Evolutionary conservation across 2,113 vertebrate species (phyloP), one percentile per base, ranked within the genome.

Genomic region (Strix aluco): DNA sequence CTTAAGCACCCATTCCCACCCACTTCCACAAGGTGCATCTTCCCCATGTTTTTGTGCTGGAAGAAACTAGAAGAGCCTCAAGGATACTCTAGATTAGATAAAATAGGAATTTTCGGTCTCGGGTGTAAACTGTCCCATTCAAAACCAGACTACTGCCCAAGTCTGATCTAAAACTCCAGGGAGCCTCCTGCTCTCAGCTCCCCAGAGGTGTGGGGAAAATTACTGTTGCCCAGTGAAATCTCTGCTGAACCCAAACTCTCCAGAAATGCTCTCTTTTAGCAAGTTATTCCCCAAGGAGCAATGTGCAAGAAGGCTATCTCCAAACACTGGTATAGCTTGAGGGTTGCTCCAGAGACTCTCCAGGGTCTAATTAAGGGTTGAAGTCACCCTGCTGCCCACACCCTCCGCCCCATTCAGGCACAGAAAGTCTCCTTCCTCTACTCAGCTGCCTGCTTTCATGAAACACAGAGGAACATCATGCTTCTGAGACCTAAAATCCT

Each of bases 401-500:
- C 54, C 12, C 36, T 73, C 59, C 6, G 3, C 27, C 23, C 32
- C 34, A 25, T 40, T 71, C 40, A 89, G 52, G 34, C 69, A 87
- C 57, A 87, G n/a, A 44, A 34, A 79, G 32, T 36, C 84, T 85
- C 40, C 38, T 84, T 91, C 61, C 91, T 57, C 73, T 85, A 20
- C 61, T 87, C 70, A 91, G 69, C 73, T 74, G 69, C 34, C 32
- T 84, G 49, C 54, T 94, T 82, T 82, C 81, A 80, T 5, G 26
- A 82, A 95, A 93, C 93, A 69, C 65, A 73, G 84, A 82, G 74
- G 36, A 95, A 78, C 81, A 82, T 80, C 44, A 9, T 54, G 36
- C 77, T 95, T 90, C 78, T 85, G 84, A 77, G 89, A 40, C 62
- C 90, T 75, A 44, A 88, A 91, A 77, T 58, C 87, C 73, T 82